Base-by-base conservation (phyloP, 2,113 vertebrate species). In the Phylloscopus whistleri region DNA sequence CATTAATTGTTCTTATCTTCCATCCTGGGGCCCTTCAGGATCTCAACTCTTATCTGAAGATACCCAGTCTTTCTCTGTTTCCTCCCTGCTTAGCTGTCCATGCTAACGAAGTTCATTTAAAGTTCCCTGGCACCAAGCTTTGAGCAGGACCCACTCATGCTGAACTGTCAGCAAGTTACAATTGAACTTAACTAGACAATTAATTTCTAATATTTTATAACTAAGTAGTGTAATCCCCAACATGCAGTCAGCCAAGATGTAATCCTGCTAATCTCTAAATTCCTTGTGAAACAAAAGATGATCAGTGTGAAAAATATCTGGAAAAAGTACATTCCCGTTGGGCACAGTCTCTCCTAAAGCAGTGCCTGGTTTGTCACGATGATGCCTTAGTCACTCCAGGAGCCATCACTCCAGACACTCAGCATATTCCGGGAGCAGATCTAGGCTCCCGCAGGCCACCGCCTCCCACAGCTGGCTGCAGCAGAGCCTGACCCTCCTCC, bases 191-290 rank as follows among this genome's bases (percentile, higher is more conserved):
- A 70, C 35, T 28, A 43, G 41, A 84, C n/a, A 49, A 63, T 31
- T 76, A 49, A 62, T 90, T 68, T 63, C 41, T 69, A 63, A 43
- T 55, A 56, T 69, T 81, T 55, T 51, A 11, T 51, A 44, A 73
- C 15, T 44, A 58, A 73, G 31, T 18, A 33, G n/a, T 63, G 27
- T 76, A 62, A 76, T 62, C 55, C 41, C 35, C 41, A 62, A 43
- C 10, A 63, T 28, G 31, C 43, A 63, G 31, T 43, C 56, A 63
- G 26, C 98, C 17, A 99, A 98, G 72, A 99, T 98, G 89, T 99
- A 99, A 97, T 99, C 99, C 94, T 99, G 99, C 88, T 99, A 99
- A 8, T 98, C 98, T 91, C 98, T 98, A 96, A 99, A 99, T 59
- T 98, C 91, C 91, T 99, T 98, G 0, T 99, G 99, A 95, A 99